These are phyloP conservation scores for Mycalesis mineus DNA, from an alignment of 2,888 invertebrate genomes.

Conservation along the genomic window DNA sequence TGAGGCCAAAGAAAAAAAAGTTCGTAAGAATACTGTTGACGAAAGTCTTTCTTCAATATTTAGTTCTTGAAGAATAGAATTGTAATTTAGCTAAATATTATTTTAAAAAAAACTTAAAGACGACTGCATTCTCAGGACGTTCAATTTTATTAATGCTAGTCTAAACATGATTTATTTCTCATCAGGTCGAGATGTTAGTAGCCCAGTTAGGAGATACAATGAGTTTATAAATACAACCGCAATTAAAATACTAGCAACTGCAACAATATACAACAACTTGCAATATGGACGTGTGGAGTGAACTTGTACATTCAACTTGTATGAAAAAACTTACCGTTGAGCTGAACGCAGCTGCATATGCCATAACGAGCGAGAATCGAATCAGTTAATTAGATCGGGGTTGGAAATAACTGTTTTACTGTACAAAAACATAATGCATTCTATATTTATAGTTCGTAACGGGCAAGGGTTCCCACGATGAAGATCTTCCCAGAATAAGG, in stretches of 20 bases:
- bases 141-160: too few species aligned
- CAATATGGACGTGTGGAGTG: constrained; percentile 9
- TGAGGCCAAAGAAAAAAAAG: too few species aligned
- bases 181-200: background rate
- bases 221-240: background rate
- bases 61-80: too few species aligned
- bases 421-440: constrained; percentile 20
- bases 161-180: too few species aligned
- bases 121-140: too few species aligned
- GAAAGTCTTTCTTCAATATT: too few species aligned
- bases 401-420: constrained; percentile 28
- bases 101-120: too few species aligned
- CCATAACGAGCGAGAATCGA: constrained; percentile 24
- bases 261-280: constrained; percentile 2
- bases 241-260: constrained; percentile 2
- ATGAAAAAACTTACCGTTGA: constrained; percentile 25
- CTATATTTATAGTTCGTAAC: constrained; percentile 18
- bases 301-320: background rate
- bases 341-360: constrained; percentile 13
- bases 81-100: too few species aligned
- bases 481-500: constrained; percentile 24
- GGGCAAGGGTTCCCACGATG: constrained; percentile 30
- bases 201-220: background rate
- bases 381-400: constrained; percentile 30
- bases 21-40: too few species aligned